These are phyloP conservation scores for Promerops cafer DNA, from an alignment of 2,113 vertebrate genomes.

Conservation along the genomic window DNA sequence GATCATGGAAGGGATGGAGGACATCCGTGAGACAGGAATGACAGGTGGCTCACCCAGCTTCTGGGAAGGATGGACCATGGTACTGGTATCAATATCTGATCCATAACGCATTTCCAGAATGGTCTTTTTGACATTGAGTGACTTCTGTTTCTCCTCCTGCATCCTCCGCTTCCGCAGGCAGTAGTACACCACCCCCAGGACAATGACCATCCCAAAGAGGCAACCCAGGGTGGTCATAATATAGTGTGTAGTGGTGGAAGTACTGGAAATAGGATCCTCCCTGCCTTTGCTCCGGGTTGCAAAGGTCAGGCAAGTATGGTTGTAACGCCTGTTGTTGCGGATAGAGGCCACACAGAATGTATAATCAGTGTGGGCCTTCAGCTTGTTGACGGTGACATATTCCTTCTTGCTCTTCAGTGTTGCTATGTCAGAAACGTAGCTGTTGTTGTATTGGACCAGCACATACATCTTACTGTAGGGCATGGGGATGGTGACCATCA, in stretches of 20 bases:
- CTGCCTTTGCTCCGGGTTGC: conserved; percentile 81
- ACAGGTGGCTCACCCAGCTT: conserved; percentile 87
- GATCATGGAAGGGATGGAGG: conserved; percentile 87
- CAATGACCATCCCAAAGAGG: conserved; percentile 96
- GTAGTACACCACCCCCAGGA: conserved; percentile 94
- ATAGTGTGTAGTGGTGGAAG: conserved; percentile 95
- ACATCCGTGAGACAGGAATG: conserved; percentile 87
- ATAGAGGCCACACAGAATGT: conserved; percentile 92
- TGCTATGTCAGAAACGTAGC: conserved; percentile 82
- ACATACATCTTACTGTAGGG: conserved; percentile 97
- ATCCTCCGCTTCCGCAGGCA: conserved; percentile 87
- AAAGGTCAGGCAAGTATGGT: conserved; percentile 93
- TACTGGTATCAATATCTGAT: conserved; percentile 87
- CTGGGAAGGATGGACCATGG: conserved; percentile 81
- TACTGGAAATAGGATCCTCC: conserved; percentile 76
- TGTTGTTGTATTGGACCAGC: conserved; percentile 91
- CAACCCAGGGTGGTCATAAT: conserved; percentile 98
- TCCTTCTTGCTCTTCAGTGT: conserved; percentile 90
- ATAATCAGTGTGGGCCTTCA: conserved; percentile 90
- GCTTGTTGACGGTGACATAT: conserved; percentile 78
- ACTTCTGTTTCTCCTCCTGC: conserved; percentile 94
- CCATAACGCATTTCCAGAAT: conserved; percentile 98
- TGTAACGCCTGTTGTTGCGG: conserved; percentile 90
- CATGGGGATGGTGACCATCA: conserved; percentile 89
- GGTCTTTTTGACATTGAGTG: conserved; percentile 95